phyloP scores from a whole-genome alignment of 1,140 invertebrate species.

The Lasioglossum albipes region DNA sequence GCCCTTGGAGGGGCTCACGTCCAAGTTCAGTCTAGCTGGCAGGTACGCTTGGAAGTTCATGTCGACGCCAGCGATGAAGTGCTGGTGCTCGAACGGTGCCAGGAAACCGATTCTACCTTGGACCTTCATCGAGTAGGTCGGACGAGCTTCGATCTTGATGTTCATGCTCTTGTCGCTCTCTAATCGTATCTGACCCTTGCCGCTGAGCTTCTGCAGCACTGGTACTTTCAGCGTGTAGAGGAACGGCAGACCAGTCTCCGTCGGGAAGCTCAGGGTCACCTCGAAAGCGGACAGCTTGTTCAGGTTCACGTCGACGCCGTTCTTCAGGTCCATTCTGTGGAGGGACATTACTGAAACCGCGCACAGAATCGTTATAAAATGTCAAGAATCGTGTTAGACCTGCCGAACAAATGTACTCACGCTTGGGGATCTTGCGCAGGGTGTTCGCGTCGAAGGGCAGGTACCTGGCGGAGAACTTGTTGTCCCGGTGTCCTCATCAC shows the following conservation, averaged over 20 bases:
- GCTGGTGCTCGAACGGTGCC: constrained; percentile 82
- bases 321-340: constrained; percentile 65
- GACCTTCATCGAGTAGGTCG: constrained; percentile 78
- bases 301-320: constrained; percentile 79
- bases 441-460: constrained; percentile 82
- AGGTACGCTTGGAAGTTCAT: constrained; percentile 81
- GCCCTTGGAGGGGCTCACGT: not conserved
- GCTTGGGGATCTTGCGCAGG: constrained; percentile 75
- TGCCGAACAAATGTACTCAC: constrained; percentile 64
- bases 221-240: constrained; percentile 82
- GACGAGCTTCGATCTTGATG: constrained; percentile 71
- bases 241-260: constrained; percentile 85
- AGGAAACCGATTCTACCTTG: constrained; percentile 84
- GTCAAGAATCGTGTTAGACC: too few relatives aligned
- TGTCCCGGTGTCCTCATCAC: constrained; percentile 75
- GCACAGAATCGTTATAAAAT: too few relatives aligned
- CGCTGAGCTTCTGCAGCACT: constrained; percentile 75
- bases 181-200: not conserved
- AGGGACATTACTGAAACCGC: constrained; percentile 70
- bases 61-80: constrained; percentile 82
- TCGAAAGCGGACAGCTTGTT: constrained; percentile 81
- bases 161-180: fast-evolving
- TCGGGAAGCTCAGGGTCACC: constrained; percentile 83
- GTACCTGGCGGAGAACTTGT: constrained; percentile 76
- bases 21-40: constrained; percentile 75